phyloP scores from a whole-genome alignment of 2,113 vertebrate genomes.

The Passer domesticus region DNA sequence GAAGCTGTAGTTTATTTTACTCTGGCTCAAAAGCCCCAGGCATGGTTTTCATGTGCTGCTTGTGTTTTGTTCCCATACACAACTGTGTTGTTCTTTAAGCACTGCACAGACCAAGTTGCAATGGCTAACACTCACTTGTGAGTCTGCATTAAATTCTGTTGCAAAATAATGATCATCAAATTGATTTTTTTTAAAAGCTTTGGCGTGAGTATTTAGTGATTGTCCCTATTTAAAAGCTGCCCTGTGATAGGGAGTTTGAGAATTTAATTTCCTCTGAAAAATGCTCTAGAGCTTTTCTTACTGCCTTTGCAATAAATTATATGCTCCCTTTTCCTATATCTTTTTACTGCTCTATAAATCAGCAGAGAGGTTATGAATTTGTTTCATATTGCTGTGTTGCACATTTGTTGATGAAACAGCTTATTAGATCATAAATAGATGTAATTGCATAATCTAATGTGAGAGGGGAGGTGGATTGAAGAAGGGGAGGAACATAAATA shows the following conservation, averaged over 20 bases:
- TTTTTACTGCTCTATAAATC: conserved; percentile 19
- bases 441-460: conserved; percentile 2
- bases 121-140: neutral
- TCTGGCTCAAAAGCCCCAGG: neutral
- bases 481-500: neutral
- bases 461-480: neutral
- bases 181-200: neutral
- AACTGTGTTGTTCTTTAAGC: neutral
- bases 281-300: neutral
- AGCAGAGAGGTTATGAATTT: neutral
- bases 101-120: neutral
- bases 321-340: neutral
- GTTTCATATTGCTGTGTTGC: conserved; percentile 6
- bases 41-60: neutral
- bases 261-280: neutral
- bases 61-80: neutral
- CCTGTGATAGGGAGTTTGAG: neutral
- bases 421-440: conserved; percentile 11
- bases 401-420: neutral
- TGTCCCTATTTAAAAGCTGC: neutral
- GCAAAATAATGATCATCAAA: neutral
- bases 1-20: neutral
- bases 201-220: neutral
- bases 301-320: neutral
- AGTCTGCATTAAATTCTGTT: neutral